Evolutionary conservation across 53 echinoderm and acorn worm genomes (phyloP), one percentile per base, ranked within the genome.

Genomic region (Stichopus horrens): DNA sequence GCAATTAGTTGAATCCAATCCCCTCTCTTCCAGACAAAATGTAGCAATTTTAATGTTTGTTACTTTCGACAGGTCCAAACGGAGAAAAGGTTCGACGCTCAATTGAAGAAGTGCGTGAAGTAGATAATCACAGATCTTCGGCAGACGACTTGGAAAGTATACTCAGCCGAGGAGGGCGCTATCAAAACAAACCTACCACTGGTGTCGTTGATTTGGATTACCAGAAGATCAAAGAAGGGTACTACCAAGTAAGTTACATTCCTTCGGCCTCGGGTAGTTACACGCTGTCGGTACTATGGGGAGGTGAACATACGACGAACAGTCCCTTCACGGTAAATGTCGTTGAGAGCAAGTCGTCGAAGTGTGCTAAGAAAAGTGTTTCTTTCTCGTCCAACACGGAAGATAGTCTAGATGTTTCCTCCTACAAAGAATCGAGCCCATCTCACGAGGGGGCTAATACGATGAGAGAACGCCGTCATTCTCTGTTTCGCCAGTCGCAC

Each of bases 191-290:
- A 9, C 86, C 63, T n/a, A 63, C 57, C 9, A 65, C 81, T 13
- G 93, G 91, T n/a, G 86, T 90, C 7, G 90, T 99, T 54, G 88
- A 90, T 10, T 91, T 96, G 54, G 93, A 96, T n/a, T 99, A 99
- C 60, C 96, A 99, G 67, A 87, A 90, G 79, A 92, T 99, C 7
- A 96, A 96, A 57, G 90, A 87, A 21, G 99, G 94, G 6, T 77
- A 90, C 57, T 99, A 94, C 86, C 95, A 99, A 78, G 90, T 99
- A 22, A 99, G 91, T 88, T 99, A 99, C 86, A 90, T 94, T 5
- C 91, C 99, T 4, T 86, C 83, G 21, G 87, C 88, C 18, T 73
- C 55, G 6, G 99, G 99, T 16, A 74, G 59, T 0, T 92, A 96
- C 66, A 91, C 90, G 56, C 90, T 99, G 58, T 88, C 92, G 0